Evolutionary conservation across 2,888 invertebrate species (phyloP).

Genomic region (Drosophila pseudotalamancana): DNA sequence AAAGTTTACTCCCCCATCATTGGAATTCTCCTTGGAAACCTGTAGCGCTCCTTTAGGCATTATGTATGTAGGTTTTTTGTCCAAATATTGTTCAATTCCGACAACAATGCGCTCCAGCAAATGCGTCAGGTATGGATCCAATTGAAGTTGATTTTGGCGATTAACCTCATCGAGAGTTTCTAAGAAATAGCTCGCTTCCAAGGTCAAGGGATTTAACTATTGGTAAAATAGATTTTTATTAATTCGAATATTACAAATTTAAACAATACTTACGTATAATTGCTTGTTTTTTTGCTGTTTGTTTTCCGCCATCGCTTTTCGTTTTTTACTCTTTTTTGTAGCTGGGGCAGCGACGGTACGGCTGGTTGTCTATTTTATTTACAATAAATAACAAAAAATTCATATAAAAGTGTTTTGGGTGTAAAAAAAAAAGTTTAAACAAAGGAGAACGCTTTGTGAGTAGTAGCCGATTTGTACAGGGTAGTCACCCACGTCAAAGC

Average conservation of each 20-base stretch:
- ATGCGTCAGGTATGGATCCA: conserved; percentile 68
- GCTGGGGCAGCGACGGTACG: not conserved
- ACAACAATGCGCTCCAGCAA: conserved; percentile 66
- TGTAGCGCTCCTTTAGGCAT: conserved; percentile 19
- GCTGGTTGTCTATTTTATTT: conserved; percentile 5
- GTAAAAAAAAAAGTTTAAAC: conserved; percentile 12
- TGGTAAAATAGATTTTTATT: not conserved
- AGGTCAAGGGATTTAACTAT: conserved; percentile 76
- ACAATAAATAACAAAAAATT: conserved; percentile 7
- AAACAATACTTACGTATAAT: conserved; percentile 57
- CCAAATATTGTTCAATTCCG: conserved; percentile 71
- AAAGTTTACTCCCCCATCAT: conserved; percentile 43
- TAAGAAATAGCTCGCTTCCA: conserved; percentile 76
- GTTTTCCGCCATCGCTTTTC: conserved; percentile 53
- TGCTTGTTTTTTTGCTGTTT: conserved; percentile 26
- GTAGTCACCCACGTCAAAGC: conserved; percentile 38
- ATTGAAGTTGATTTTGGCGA: conserved; percentile 27
- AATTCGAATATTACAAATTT: not conserved
- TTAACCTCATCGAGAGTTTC: conserved; percentile 55
- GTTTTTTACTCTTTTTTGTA: conserved; percentile 42
- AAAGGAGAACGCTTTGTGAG: conserved; percentile 10
- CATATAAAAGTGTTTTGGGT: not conserved
- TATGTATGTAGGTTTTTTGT: conserved; percentile 61
- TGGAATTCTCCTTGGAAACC: conserved; percentile 2
- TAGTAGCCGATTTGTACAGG: conserved; percentile 54